phyloP scores from a whole-genome alignment of 2,113 vertebrate species.

The Misgurnus mizolepis region DNA sequence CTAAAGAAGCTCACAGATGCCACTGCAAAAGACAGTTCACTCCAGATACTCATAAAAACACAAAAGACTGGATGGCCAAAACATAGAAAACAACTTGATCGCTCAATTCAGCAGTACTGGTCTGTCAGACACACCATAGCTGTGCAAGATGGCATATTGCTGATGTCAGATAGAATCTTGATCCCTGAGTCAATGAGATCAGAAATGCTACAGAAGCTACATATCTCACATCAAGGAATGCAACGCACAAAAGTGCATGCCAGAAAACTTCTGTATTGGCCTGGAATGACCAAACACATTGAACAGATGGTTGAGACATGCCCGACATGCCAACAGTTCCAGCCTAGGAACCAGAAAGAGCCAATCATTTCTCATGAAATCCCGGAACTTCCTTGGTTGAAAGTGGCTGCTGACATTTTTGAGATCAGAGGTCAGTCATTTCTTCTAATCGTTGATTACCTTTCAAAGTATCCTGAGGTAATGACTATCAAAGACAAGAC shows the following conservation, averaged over 20 bases:
- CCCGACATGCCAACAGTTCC: not conserved
- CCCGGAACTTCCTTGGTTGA: not conserved
- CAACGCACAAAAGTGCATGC: conserved; percentile 2
- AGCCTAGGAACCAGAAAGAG: conserved; percentile 27
- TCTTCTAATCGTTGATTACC: conserved; percentile 33
- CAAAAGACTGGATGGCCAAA: not conserved
- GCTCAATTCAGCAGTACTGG: not conserved
- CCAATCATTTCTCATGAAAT: conserved; percentile 4
- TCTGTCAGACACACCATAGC: not conserved
- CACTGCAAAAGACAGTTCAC: not conserved
- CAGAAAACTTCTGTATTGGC: conserved; percentile 23
- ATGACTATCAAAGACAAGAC: not conserved
- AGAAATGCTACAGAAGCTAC: not conserved
- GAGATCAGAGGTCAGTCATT: not conserved
- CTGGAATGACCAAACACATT: conserved; percentile 28
- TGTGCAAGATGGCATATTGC: not conserved
- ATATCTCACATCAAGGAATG: not conserved
- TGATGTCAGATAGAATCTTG: not conserved
- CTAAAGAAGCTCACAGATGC: not conserved
- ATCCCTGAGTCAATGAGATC: not conserved
- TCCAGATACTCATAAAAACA: not conserved
- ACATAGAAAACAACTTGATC: not conserved
- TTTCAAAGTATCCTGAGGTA: conserved; percentile 36
- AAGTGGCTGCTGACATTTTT: not conserved
- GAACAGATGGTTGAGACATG: conserved; percentile 14